phyloP scores from a whole-genome alignment of 2,888 invertebrate species.

The Oscheius sp. region DNA sequence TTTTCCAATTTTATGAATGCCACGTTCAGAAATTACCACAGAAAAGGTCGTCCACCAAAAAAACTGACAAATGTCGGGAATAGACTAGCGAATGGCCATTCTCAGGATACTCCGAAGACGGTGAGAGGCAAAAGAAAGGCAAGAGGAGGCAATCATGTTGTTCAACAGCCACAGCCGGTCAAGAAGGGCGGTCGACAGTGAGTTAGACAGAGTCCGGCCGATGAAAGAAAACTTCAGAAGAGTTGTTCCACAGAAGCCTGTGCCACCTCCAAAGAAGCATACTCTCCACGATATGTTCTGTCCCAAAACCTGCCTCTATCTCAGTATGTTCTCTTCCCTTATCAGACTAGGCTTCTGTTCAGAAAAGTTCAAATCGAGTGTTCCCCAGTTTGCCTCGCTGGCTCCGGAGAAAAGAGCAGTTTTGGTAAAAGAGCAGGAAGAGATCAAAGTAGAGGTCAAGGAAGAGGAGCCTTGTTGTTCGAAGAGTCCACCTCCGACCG shows the following conservation, averaged over 20 bases:
- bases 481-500: slow-evolving; percentile 1
- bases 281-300: slow-evolving; percentile 32
- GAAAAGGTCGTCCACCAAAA: slow-evolving; percentile 24
- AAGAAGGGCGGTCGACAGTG: slow-evolving; percentile 3
- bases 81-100: slow-evolving; percentile 21
- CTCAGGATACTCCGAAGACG: background rate
- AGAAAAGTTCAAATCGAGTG: slow-evolving; percentile 26
- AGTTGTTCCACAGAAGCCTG: slow-evolving; percentile 25
- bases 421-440: background rate
- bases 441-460: slow-evolving; percentile 7
- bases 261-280: slow-evolving; percentile 27
- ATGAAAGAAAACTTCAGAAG: background rate
- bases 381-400: slow-evolving; percentile 16
- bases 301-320: slow-evolving; percentile 17
- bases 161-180: background rate
- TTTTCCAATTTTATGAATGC: background rate
- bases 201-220: background rate
- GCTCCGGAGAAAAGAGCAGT: slow-evolving; percentile 18
- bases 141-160: background rate
- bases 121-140: background rate
- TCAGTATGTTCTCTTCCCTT: slow-evolving; percentile 11
- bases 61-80: slow-evolving; percentile 15
- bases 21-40: background rate
- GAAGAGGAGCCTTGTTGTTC: slow-evolving; percentile 29
- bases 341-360: background rate